phyloP scores from a whole-genome alignment of 2,797 vertebrate genomes.

The Peromyscus aztecus region DNA sequence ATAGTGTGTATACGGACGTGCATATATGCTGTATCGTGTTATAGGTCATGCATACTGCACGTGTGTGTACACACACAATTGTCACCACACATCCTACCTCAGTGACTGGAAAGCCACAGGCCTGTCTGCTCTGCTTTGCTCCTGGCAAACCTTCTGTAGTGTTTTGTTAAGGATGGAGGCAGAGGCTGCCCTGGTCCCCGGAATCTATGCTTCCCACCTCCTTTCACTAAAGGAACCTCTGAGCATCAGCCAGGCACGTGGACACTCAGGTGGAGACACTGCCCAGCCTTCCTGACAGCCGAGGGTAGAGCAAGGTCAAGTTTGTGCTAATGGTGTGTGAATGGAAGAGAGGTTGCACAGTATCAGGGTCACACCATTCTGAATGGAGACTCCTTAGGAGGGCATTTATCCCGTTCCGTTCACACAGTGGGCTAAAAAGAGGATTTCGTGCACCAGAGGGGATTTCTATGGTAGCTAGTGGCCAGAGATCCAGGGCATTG shows the following conservation, averaged over 20 bases:
- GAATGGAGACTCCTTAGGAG: background rate
- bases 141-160: accelerated
- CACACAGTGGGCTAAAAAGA: background rate
- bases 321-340: background rate
- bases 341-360: background rate
- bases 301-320: background rate
- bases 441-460: background rate
- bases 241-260: too few relatives aligned
- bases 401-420: background rate
- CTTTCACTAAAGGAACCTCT: background rate
- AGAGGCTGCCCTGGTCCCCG: background rate
- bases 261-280: background rate
- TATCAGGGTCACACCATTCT: background rate
- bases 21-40: background rate
- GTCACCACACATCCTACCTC: background rate
- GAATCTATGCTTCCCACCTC: background rate
- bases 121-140: background rate
- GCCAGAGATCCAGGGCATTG: background rate
- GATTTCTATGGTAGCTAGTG: background rate
- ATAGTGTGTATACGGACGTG: background rate
- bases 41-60: too few relatives aligned
- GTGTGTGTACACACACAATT: background rate
- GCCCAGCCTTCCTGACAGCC: background rate
- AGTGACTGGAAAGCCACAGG: background rate
- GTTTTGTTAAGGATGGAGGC: background rate